Evolutionary conservation across 2,113 vertebrate genomes (phyloP).

Genomic region (Rhea pennata): DNA sequence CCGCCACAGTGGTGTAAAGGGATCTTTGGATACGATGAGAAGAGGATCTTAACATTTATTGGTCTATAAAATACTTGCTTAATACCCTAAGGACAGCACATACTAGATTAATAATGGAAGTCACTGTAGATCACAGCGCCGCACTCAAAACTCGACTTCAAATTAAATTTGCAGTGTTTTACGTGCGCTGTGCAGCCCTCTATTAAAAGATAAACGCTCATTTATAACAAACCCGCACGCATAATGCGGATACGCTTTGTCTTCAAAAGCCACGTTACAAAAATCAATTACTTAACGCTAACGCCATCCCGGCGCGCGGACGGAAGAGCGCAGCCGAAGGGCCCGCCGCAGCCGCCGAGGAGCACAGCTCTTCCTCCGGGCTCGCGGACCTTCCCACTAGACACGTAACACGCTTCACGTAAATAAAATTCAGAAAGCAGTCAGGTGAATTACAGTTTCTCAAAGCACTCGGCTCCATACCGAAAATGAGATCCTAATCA

Average conservation of each 20-base stretch:
- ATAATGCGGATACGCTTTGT: accelerated
- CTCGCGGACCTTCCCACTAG: too few species aligned
- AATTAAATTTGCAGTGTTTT: background rate
- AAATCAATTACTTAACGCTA: accelerated
- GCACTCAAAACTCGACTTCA: accelerated
- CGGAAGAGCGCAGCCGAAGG: background rate
- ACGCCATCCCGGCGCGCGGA: accelerated
- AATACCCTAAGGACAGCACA: background rate
- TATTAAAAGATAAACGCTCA: background rate
- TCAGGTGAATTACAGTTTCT: too few species aligned
- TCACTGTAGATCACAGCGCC: accelerated
- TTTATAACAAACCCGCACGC: background rate
- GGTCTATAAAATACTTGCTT: background rate
- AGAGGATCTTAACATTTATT: background rate
- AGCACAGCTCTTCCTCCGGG: background rate
- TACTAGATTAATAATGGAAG: background rate
- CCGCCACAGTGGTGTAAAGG: accelerated
- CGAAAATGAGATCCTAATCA: background rate
- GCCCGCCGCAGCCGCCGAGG: too few species aligned
- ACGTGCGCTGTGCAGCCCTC: accelerated
- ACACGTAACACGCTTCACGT: background rate
- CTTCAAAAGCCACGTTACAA: background rate
- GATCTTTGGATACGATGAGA: background rate
- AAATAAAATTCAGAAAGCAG: background rate
- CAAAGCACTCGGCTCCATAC: background rate